Evolutionary conservation across 2,113 vertebrate species (phyloP), one percentile per base, ranked within the genome.

Genomic region (Lagopus leucura): DNA sequence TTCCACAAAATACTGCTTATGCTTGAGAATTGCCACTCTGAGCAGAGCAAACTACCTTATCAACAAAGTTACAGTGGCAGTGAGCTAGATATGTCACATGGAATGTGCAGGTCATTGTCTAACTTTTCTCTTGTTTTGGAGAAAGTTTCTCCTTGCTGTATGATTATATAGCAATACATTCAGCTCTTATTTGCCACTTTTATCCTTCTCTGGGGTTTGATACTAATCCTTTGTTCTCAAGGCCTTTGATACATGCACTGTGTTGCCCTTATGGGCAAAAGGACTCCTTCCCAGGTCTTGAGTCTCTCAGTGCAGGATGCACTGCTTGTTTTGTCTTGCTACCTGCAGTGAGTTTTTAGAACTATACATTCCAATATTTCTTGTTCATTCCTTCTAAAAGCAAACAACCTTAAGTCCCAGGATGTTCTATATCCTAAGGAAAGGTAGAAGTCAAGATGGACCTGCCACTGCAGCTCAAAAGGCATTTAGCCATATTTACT

Each of bases 31-130:
- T 34, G 4, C 16, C 3, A 2, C 19, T 17, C 9, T 25, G 14
- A 74, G 67, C 17, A 87, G 45, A 71, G 32, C 17, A 50, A 86
- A 27, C 10, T 13, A 30, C 8, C 27, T 69, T 61, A 15, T 28
- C 20, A 30, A 14, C 11, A 16, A 91, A 38, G 24, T 24, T n/a
- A 3, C 7, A 47, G 48, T 7, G 13, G 34, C 32, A 20, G 11
- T 3, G 13, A 80, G 36, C 50, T 61, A 16, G 5, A 2, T 55
- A 45, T 18, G 21, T 32, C 1, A 28, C 3, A 0, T 21, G 13
- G 32, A 52, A 45, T 32, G 61, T 6, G 36, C 5, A 5, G 4
- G 2, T 13, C 55, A 15, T 8, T 77, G 48, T 8, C 24, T 20
- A 76, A 21, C 25, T 81, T 9, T 47, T 40, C 9, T 50, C 7